These are phyloP conservation scores for Sylvilagus bachmani DNA, from an alignment of 2,113 vertebrate genomes.

Conservation along the genomic window DNA sequence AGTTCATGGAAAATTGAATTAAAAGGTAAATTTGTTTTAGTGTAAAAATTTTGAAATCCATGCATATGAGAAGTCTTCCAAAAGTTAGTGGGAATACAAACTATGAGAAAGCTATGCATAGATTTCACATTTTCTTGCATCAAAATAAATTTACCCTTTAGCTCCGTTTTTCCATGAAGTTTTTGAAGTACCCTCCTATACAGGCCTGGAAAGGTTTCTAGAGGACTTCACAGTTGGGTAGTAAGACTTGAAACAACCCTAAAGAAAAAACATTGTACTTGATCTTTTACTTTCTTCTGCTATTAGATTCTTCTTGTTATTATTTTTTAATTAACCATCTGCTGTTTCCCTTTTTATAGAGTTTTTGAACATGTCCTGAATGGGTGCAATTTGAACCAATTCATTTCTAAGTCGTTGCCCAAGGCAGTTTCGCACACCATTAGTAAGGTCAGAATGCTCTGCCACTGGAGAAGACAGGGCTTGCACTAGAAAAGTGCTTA, in stretches of 20 bases:
- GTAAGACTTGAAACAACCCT: neutral
- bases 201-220: neutral
- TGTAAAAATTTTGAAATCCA: no score
- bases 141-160: no score
- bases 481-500: neutral
- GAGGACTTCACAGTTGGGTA: neutral
- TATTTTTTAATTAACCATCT: neutral
- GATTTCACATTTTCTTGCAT: no score
- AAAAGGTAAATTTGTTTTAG: no score
- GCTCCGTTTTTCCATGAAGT: no score
- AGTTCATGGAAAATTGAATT: no score
- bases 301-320: neutral
- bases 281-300: neutral
- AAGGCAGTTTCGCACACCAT: neutral
- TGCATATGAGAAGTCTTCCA: no score
- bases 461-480: neutral
- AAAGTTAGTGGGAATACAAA: no score
- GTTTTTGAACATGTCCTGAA: neutral
- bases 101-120: no score
- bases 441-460: neutral
- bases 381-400: constrained; percentile 12
- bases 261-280: constrained; percentile 1
- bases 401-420: neutral
- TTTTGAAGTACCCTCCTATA: neutral
- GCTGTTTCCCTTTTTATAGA: neutral